Base-by-base conservation (phyloP, 2,797 vertebrate genomes). In the Sciaenops ocellatus region DNA sequence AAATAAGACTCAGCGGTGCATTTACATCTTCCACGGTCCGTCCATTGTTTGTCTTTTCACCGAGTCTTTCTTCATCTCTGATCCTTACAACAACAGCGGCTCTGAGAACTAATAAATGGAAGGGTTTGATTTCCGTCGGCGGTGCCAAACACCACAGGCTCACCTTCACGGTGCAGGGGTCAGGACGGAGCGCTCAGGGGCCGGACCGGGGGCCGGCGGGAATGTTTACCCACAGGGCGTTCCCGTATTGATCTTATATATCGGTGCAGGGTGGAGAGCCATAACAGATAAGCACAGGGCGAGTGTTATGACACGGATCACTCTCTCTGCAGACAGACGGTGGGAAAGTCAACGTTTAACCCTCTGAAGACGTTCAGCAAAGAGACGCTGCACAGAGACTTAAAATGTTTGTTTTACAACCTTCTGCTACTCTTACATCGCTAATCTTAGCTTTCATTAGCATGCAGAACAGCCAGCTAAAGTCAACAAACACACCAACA, bases 131-230 rank as follows among this genome's bases (percentile, higher is more conserved):
- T 95, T 94, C 94, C 90, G 84, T 54, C 46, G 2, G 47, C 48
- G 42, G 28, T 86, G 94, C 95, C 95, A 96, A 95, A 91, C 88
- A 92, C 92, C 90, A 95, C 94, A 95, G 82, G 68, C 89, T 92
- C 88, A 90, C 92, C 91, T 94, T 92, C 73, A 72, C 68, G 78
- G 87, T 48, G 80, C 76, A 51, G 76, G 87, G 92, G 92, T 93
- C 93, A 90, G 81, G 48, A 70, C n/a, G 56, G 62, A 85, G 87
- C 57, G 34, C 20, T 34, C 44, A 24, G 82, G 78, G 85, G 65
- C 59, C 70, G 44, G 51, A 42, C 46, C 47, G 44, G 68, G 57
- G 54, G 78, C 76, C 57, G 22, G 71, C 11, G 72, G 82, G 76
- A 69, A 54, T 95, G 94, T 95, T 95, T 92, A 85, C 82, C 73